phyloP scores from a whole-genome alignment of 2,888 invertebrate species.

The Noctua pronuba region DNA sequence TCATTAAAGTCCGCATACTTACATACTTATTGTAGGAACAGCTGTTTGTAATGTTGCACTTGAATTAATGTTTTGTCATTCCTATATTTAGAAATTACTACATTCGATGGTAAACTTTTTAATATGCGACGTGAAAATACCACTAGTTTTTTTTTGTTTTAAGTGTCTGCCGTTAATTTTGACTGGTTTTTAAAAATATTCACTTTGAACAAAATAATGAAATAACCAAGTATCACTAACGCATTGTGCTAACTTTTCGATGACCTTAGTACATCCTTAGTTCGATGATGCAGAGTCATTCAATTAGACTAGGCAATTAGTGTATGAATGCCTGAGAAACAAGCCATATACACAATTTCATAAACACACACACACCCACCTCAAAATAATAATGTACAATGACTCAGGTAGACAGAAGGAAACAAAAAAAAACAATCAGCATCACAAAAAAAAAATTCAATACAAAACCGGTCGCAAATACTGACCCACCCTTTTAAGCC shows the following conservation, averaged over 20 bases:
- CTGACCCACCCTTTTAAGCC: conserved; percentile 8
- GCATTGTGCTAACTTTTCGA: neutral
- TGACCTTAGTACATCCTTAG: neutral
- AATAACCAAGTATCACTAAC: neutral
- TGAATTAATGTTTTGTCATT: conserved; percentile 2
- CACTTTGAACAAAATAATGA: neutral
- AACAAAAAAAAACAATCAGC: neutral
- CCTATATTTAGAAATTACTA: conserved; percentile 5
- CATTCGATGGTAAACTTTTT: neutral
- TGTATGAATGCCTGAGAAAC: conserved; percentile 2
- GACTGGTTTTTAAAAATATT: neutral
- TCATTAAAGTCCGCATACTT: conserved; percentile 33
- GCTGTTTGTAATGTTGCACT: conserved; percentile 2
- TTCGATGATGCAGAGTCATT: conserved; percentile 32
- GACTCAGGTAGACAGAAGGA: conserved; percentile 20
- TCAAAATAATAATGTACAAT: conserved; percentile 28
- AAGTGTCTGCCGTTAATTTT: neutral
- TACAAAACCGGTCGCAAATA: neutral
- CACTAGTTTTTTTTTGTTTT: neutral
- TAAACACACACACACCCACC: conserved; percentile 34
- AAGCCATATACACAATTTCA: neutral
- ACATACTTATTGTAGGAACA: conserved; percentile 27
- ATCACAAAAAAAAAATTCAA: conserved; percentile 10
- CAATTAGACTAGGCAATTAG: conserved; percentile 50
- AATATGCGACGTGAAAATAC: neutral